phyloP scores from a whole-genome alignment of 1,140 invertebrate genomes.

The Drosophila virilis region DNA sequence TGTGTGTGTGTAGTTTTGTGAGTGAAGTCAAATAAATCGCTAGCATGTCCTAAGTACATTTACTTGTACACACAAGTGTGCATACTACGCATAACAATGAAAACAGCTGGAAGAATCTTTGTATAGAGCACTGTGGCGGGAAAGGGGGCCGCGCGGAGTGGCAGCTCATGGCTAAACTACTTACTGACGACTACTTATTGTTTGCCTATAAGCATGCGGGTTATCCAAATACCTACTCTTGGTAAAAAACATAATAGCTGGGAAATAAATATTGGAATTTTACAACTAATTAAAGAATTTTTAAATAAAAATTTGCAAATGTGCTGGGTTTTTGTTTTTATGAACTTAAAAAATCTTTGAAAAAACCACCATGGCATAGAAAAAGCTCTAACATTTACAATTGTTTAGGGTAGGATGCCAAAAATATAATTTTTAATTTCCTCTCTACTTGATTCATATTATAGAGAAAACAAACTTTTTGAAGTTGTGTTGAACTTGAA shows the following conservation, averaged over 20 bases:
- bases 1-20: constrained; percentile 45
- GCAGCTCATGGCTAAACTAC: constrained; percentile 28
- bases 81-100: constrained; percentile 74
- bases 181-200: constrained; percentile 37
- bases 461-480: no score
- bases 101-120: constrained; percentile 23
- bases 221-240: constrained; percentile 22
- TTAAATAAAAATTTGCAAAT: neutral
- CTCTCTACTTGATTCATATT: no score
- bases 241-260: neutral
- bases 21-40: constrained; percentile 70
- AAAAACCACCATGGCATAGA: no score
- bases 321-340: no score
- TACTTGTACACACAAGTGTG: constrained; percentile 66
- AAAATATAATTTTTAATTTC: no score
- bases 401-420: no score
- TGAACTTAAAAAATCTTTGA: no score
- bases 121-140: neutral
- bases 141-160: neutral
- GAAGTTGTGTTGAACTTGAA: no score
- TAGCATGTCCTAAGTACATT: constrained; percentile 62
- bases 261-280: no score
- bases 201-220: constrained; percentile 24
- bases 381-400: no score
- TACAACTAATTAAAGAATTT: neutral